Base-by-base conservation (phyloP, 2,888 invertebrate genomes). In the Pristionchus entomophagus region DNA sequence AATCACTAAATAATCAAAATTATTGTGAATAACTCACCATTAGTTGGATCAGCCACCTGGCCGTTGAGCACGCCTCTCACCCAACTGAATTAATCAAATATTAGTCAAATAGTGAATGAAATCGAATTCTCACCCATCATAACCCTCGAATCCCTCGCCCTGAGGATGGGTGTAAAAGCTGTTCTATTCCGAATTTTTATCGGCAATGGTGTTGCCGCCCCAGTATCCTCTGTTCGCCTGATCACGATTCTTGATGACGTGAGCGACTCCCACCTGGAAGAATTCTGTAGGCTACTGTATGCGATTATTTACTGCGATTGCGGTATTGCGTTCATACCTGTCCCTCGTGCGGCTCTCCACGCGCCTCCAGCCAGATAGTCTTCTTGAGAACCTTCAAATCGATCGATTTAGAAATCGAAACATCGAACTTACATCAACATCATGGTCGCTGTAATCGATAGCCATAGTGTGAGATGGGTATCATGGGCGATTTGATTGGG, bases 341-440 rank as follows among this genome's bases (percentile, higher is more conserved):
- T 38, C 73, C 73, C n/a, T 73, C 38, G 19, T 41, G 73, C n/a
- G 73, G 41, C 29, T 73, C 73, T 6, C 73, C 73, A 73, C 73
- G 73, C 6, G 73, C 38, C 73, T 73, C 73, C 17, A 73, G 38
- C 73, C 73, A 73, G 19, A 73, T 41, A 5, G 73, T 73, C 41
- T 73, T 73, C 41, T 41, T 73, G 6, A 73, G 17, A 4, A 73
- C 73, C 73, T 73, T 4, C 4, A 22, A 59, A 26, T 26, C 5
- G 26, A 59, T 26, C 12, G 6, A 26, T 8, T 26, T 8, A 12
- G 8, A 8, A 29, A 26, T 59, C n/a, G 4, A 12, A 29, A 59
- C 8, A 8, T 14, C 26, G 22, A 59, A 59, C 59, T n/a, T 29
- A 59, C 59, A 26, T 59, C 59, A 14, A 26, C 10, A 26, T 59